Evolutionary conservation across 2,113 vertebrate genomes (phyloP).

Genomic region (Ctenodactylus gundi): DNA sequence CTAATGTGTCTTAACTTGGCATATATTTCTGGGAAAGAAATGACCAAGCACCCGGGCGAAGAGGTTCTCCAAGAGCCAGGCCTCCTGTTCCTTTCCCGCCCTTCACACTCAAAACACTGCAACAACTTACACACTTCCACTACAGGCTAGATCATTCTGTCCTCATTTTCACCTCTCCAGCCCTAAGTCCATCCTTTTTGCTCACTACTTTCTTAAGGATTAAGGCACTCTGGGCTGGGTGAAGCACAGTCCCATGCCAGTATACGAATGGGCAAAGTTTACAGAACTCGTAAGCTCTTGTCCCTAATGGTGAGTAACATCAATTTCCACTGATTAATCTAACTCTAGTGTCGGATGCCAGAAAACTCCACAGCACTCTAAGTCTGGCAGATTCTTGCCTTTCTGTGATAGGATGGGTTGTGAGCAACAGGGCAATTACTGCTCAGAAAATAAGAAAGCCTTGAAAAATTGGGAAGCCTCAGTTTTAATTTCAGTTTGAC

Average conservation of each 20-base stretch:
- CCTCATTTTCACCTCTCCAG: background rate
- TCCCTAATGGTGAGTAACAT: background rate
- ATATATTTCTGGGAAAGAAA: background rate
- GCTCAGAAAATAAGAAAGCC: background rate
- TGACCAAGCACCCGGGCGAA: background rate
- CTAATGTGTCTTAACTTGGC: background rate
- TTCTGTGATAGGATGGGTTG: accelerated
- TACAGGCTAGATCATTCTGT: background rate
- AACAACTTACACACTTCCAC: background rate
- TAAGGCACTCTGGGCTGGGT: background rate
- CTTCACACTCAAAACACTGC: accelerated
- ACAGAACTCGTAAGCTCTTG: background rate
- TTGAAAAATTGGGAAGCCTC: background rate
- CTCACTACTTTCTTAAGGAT: background rate
- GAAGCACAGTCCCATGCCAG: background rate
- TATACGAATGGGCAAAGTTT: background rate
- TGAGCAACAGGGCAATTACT: accelerated
- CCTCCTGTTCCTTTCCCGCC: too few species aligned
- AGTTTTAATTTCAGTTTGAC: background rate
- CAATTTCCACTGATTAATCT: too few species aligned
- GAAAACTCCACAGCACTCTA: background rate
- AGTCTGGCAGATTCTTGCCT: background rate
- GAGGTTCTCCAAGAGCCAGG: background rate
- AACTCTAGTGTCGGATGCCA: background rate
- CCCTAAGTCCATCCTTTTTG: background rate